These are phyloP conservation scores for Etheostoma spectabile DNA, from an alignment of 2,113 vertebrate genomes.

Conservation along the genomic window DNA sequence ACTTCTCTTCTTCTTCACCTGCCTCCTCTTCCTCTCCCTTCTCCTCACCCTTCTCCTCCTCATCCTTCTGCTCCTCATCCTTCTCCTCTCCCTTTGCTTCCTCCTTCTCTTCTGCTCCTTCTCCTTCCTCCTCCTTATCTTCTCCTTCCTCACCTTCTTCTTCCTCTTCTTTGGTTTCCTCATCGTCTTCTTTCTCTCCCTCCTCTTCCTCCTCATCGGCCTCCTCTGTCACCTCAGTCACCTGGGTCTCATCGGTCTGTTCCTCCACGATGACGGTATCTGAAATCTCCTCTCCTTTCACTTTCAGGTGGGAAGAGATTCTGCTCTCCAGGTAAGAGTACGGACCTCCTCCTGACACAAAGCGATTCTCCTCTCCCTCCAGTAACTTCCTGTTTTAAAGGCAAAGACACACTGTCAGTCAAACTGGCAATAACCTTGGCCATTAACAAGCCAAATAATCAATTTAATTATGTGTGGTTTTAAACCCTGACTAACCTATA, in stretches of 20 bases:
- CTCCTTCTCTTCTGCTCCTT: conserved; percentile 18
- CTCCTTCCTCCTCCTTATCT: conserved; percentile 15
- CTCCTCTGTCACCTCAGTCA: conserved; percentile 92
- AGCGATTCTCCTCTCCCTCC: conserved; percentile 93
- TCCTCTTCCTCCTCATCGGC: conserved; percentile 83
- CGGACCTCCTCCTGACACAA: conserved; percentile 85
- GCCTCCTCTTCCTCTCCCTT: conserved; percentile 48
- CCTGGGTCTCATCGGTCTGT: conserved; percentile 92
- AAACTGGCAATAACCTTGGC: neutral
- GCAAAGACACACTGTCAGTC: conserved; percentile 27
- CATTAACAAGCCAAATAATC: neutral
- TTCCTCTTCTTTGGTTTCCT: conserved; percentile 48
- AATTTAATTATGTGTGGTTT: neutral
- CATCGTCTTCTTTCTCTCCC: conserved; percentile 50
- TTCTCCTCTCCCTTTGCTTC: conserved; percentile 16
- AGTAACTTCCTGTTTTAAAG: conserved; percentile 89
- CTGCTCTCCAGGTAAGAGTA: conserved; percentile 88
- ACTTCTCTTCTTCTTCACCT: conserved; percentile 54
- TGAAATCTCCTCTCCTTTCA: conserved; percentile 91
- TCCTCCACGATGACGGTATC: conserved; percentile 93
- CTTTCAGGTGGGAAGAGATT: conserved; percentile 84
- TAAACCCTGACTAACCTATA: conserved; percentile 86
- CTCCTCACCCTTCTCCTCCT: conserved; percentile 37
- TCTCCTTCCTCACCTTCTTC: conserved; percentile 35
- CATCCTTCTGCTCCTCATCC: conserved; percentile 42